These are phyloP conservation scores for Alloscopus bannaensis DNA, from an alignment of 2,888 invertebrate species.

Conservation along the genomic window DNA sequence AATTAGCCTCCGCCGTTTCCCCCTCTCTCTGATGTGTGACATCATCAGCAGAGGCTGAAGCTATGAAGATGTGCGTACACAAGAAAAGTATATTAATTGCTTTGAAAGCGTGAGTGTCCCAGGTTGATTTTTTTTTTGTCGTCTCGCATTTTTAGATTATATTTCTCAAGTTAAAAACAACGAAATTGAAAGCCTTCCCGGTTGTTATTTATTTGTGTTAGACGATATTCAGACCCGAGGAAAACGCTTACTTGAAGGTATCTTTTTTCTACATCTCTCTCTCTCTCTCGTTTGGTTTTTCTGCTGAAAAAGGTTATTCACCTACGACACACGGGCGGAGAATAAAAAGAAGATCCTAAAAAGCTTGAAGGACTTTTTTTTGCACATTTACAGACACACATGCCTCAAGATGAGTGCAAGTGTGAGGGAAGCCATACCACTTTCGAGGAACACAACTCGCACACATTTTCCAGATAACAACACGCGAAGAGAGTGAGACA, in stretches of 20 bases:
- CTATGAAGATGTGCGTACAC: too few species aligned
- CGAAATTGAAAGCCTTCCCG: not conserved
- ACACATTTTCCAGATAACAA: too few species aligned
- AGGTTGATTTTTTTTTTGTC: not conserved
- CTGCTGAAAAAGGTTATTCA: constrained; percentile 17
- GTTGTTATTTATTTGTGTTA: not conserved
- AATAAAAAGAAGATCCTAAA: not conserved
- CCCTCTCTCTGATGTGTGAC: too few species aligned
- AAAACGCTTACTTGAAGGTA: not conserved
- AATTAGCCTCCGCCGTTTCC: too few species aligned
- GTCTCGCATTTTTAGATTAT: not conserved
- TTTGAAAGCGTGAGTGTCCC: too few species aligned
- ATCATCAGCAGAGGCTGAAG: too few species aligned
- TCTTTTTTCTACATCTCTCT: too few species aligned
- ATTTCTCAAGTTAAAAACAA: not conserved
- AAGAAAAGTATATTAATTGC: too few species aligned
- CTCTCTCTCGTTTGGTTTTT: too few species aligned
- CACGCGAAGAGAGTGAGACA: constrained; percentile 3
- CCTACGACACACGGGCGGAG: constrained; percentile 1
- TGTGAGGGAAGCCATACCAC: not conserved
- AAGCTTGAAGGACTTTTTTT: constrained; percentile 13
- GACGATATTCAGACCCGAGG: not conserved
- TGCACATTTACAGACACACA: not conserved
- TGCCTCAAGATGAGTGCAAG: too few species aligned
- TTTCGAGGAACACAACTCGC: not conserved